A percentile compares a stretch with the other conserved stretches of the same genome.
Evolutionary conservation across 92 coral and sea anemone genomes (phyloP).

Genomic region (Pocillopora grandis): DNA sequence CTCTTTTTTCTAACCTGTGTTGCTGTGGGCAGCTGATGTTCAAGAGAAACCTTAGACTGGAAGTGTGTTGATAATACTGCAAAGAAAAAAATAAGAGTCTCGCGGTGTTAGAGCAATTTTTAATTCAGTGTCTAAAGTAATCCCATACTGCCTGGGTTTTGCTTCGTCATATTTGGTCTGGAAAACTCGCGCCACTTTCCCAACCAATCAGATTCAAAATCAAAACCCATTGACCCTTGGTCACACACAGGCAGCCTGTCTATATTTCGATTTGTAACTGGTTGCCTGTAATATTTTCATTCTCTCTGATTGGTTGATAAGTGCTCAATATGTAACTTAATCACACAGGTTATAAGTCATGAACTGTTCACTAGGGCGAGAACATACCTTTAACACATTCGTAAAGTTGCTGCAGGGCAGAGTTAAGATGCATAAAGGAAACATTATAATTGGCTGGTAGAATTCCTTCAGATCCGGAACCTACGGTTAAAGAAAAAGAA

Average conservation of each 20-base stretch:
- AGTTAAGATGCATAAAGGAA: slow-evolving; percentile 69
- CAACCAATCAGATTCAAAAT: too few relatives aligned
- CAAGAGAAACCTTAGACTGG: slow-evolving; percentile 85
- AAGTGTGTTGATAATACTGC: slow-evolving; percentile 65
- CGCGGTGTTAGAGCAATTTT: background rate
- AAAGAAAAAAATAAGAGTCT: background rate
- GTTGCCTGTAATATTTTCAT: too few relatives aligned
- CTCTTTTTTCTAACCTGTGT: slow-evolving; percentile 73
- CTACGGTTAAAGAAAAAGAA: slow-evolving; percentile 2
- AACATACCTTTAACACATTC: slow-evolving; percentile 68
- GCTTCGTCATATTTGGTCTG: too few relatives aligned
- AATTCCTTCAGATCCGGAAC: slow-evolving; percentile 57
- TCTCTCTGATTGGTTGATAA: too few relatives aligned
- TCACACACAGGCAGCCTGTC: too few relatives aligned
- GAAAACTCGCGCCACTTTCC: too few relatives aligned
- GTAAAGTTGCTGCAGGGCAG: slow-evolving; percentile 74
- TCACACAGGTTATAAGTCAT: too few relatives aligned
- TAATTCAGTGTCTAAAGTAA: background rate
- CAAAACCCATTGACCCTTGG: too few relatives aligned
- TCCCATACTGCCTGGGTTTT: background rate
- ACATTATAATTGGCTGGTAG: slow-evolving; percentile 56
- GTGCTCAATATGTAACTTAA: too few relatives aligned
- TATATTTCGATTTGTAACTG: too few relatives aligned
- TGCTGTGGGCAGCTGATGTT: slow-evolving; percentile 92
- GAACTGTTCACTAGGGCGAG: too few relatives aligned